Evolutionary conservation across 2,113 vertebrate species (phyloP).

Genomic region (Ceyx cyanopectus): DNA sequence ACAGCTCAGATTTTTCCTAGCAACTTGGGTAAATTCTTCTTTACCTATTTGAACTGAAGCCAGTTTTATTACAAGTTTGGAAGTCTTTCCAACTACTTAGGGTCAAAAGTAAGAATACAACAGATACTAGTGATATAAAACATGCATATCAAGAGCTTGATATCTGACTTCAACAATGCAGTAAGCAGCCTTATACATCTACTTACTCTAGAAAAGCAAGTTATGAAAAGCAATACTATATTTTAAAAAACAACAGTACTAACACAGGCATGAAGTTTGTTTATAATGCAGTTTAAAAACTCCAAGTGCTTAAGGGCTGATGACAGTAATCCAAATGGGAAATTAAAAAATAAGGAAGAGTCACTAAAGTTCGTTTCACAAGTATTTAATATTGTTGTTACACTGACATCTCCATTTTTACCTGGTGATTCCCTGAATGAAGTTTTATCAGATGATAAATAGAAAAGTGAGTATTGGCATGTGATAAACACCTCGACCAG

Average conservation of each 20-base stretch:
- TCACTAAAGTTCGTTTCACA: not conserved
- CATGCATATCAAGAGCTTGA: not conserved
- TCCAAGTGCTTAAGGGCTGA: not conserved
- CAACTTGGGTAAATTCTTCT: not conserved
- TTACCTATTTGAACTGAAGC: not conserved
- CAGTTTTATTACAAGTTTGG: not conserved
- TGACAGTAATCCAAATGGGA: not conserved
- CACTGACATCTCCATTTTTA: not conserved
- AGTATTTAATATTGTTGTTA: not conserved
- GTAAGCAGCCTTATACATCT: not conserved
- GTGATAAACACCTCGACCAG: not conserved
- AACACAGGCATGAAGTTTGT: not conserved
- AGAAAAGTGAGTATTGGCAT: not conserved
- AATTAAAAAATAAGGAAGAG: not conserved
- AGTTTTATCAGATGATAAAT: not conserved
- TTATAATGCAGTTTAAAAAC: not conserved
- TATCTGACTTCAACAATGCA: not conserved
- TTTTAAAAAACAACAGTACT: not conserved
- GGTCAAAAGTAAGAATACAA: not conserved
- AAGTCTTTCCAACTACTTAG: not conserved
- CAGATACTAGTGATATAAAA: not conserved
- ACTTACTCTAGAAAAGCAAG: too few species aligned
- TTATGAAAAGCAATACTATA: not conserved
- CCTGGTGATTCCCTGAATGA: not conserved
- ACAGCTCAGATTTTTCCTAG: not conserved